phyloP scores from a whole-genome alignment of 2,888 invertebrate genomes.

The Drosophila siamana region DNA sequence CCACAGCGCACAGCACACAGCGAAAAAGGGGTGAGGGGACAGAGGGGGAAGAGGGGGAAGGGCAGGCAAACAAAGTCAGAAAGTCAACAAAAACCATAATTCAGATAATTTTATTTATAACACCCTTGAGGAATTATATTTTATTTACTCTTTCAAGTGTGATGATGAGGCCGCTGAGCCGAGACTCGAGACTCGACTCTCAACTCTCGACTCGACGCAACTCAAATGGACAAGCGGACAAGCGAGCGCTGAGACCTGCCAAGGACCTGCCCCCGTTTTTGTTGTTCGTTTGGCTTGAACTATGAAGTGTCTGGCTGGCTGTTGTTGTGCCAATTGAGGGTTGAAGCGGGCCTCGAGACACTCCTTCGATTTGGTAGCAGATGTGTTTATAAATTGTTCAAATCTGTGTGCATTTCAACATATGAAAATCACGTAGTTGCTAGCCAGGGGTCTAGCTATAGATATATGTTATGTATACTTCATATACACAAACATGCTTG shows the following conservation, averaged over 20 bases:
- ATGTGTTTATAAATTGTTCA: constrained; percentile 78
- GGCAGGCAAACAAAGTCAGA: constrained; percentile 57
- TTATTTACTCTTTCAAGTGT: constrained; percentile 82
- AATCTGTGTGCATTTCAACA: constrained; percentile 78
- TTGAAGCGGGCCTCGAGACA: constrained; percentile 58
- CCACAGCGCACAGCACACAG: constrained; percentile 27
- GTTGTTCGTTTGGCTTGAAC: constrained; percentile 16
- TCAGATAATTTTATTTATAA: constrained; percentile 84
- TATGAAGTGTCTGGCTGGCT: constrained; percentile 43
- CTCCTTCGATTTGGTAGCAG: constrained; percentile 76
- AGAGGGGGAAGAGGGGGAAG: neutral
- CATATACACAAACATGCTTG: too few species aligned
- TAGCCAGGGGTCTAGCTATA: neutral
- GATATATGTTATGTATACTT: too few species aligned
- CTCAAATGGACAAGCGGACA: constrained; percentile 44
- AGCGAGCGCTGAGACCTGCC: constrained; percentile 16
- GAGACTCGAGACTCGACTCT: too few species aligned
- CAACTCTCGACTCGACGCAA: neutral
- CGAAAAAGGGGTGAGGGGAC: neutral
- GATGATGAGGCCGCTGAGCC: constrained; percentile 76
- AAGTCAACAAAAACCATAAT: constrained; percentile 83
- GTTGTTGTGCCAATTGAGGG: constrained; percentile 56
- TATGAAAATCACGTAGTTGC: constrained; percentile 70
- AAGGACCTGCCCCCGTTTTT: constrained; percentile 44
- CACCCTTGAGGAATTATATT: constrained; percentile 82